Percentiles rank a stretch among this genome's conserved stretches.
phyloP scores from a whole-genome alignment of 1,140 invertebrate species.

The Bombus waltoni region DNA sequence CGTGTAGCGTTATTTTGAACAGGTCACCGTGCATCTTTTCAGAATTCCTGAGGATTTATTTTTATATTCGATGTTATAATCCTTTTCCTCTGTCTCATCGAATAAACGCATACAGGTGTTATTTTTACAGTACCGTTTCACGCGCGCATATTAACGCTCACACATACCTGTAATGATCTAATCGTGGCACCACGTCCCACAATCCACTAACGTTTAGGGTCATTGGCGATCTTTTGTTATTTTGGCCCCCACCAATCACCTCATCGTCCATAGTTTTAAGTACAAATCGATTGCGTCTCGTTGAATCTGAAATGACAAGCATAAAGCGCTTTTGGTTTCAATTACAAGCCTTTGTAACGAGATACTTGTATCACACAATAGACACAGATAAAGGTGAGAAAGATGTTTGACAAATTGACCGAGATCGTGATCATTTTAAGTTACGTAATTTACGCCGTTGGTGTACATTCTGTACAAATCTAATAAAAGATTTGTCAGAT shows the following conservation, averaged over 20 bases:
- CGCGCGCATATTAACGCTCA: fast-evolving
- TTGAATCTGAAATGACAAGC: conserved; percentile 66
- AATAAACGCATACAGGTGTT: not conserved
- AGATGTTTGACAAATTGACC: not conserved
- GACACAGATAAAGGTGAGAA: no score
- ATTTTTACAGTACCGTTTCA: not conserved
- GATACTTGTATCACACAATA: not conserved
- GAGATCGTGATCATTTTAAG: not conserved
- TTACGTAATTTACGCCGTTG: not conserved
- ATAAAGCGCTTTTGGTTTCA: not conserved
- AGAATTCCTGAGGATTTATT: not conserved
- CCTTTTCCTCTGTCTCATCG: not conserved
- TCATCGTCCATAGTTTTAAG: conserved; percentile 69
- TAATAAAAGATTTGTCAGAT: not conserved
- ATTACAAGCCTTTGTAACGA: not conserved
- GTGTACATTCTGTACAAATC: not conserved
- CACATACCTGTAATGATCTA: conserved; percentile 93
- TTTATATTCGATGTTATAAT: not conserved
- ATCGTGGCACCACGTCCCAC: conserved; percentile 91
- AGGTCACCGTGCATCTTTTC: not conserved
- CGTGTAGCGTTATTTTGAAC: not conserved
- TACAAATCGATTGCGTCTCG: conserved; percentile 75
- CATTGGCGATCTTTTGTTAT: conserved; percentile 76
- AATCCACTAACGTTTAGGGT: conserved; percentile 79
- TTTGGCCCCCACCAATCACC: conserved; percentile 67